A percentile compares a stretch with the other conserved stretches of the same genome.
phyloP scores from a whole-genome alignment of 23 tunicate genomes.

The Trididemnum miniatum region DNA sequence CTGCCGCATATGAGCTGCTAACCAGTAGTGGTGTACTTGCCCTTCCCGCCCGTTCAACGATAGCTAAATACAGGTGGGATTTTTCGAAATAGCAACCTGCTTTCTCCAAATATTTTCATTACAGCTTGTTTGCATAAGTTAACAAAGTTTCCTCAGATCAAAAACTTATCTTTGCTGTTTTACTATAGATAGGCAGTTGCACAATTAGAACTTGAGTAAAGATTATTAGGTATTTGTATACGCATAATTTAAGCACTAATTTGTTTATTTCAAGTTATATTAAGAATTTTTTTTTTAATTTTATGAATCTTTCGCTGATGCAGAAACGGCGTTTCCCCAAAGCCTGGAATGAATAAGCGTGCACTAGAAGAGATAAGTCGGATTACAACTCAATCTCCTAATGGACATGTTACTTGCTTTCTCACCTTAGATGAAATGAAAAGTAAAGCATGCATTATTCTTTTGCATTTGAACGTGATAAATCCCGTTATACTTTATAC shows the following conservation, averaged over 20 bases:
- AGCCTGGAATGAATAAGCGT: conserved; percentile 23
- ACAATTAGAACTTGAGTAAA: no score
- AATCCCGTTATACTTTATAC: neutral
- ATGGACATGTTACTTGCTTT: neutral
- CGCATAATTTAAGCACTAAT: no score
- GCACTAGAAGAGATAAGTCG: conserved; percentile 15
- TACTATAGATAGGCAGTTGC: no score
- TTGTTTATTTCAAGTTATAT: neutral
- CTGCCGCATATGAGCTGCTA: conserved; percentile 29
- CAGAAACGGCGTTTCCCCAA: conserved; percentile 34
- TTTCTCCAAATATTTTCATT: no score
- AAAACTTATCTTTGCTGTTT: no score
- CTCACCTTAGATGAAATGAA: conserved; percentile 44
- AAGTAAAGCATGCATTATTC: conserved; percentile 13
- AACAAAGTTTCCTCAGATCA: no score
- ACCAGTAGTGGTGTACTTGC: conserved; percentile 11
- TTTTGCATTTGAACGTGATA: neutral
- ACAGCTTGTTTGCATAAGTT: no score
- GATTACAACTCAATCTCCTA: neutral
- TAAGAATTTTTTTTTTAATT: neutral
- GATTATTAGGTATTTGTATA: no score
- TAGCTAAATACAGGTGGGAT: conserved; percentile 4
- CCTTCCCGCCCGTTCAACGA: conserved; percentile 2
- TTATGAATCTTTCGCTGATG: neutral
- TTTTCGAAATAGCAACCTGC: no score